Evolutionary conservation across 1,140 invertebrate species (phyloP).

Genomic region (Bombus huntii): DNA sequence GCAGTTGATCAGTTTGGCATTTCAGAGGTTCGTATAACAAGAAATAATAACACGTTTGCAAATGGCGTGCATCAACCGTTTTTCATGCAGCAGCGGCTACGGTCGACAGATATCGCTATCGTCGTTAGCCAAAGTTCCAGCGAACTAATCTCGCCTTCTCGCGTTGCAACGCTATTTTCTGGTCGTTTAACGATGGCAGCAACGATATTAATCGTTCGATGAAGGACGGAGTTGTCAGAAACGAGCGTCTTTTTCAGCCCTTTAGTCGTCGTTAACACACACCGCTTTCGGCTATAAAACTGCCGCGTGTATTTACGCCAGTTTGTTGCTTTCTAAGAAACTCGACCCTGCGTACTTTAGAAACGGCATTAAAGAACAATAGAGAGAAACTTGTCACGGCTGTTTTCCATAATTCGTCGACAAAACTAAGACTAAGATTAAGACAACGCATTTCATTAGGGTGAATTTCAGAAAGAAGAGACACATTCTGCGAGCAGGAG

Average conservation of each 20-base stretch:
- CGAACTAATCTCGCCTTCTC: background rate
- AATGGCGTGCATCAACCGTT: background rate
- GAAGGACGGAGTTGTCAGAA: too few relatives aligned
- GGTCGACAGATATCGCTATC: background rate
- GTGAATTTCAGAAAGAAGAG: constrained; percentile 35
- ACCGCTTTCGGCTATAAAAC: background rate
- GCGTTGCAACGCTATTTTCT: background rate
- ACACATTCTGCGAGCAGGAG: background rate
- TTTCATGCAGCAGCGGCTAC: background rate
- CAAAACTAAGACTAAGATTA: background rate
- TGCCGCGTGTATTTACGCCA: background rate
- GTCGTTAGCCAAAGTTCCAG: background rate
- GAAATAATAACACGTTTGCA: background rate
- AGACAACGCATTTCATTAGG: constrained; percentile 57
- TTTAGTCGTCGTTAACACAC: constrained; percentile 3
- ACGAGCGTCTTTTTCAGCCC: background rate
- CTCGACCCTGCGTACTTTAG: background rate
- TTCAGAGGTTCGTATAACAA: background rate
- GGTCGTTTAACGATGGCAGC: background rate
- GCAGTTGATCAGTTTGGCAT: too few relatives aligned
- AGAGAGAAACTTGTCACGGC: background rate
- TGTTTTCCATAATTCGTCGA: constrained; percentile 12
- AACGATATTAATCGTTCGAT: background rate
- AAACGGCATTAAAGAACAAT: constrained; percentile 21
- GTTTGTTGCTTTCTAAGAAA: background rate